phyloP scores from a whole-genome alignment of 1,140 invertebrate species.

The Eubasilissa regina region DNA sequence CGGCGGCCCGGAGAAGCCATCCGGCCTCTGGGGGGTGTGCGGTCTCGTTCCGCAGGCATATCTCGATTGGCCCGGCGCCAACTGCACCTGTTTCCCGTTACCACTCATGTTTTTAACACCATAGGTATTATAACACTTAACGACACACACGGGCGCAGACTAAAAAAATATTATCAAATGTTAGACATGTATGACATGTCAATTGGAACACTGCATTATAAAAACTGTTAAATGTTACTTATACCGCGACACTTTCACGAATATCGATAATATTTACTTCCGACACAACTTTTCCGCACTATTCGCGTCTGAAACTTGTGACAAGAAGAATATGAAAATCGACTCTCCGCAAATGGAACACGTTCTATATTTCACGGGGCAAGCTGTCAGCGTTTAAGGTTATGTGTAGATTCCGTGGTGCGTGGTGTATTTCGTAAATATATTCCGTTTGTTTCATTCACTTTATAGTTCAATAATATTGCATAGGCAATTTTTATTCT shows the following conservation, averaged over 20 bases:
- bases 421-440: slow-evolving; percentile 26
- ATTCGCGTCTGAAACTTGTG: slow-evolving; percentile 14
- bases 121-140: slow-evolving; percentile 48
- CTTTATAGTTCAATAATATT: slow-evolving; percentile 13
- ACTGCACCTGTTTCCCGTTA: slow-evolving; percentile 57
- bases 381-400: slow-evolving; percentile 54
- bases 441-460: slow-evolving; percentile 40
- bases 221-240: slow-evolving; percentile 28
- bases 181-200: slow-evolving; percentile 51
- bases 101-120: slow-evolving; percentile 56
- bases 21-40: slow-evolving; percentile 42
- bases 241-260: slow-evolving; percentile 26
- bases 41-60: slow-evolving; percentile 38
- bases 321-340: slow-evolving; percentile 39
- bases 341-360: slow-evolving; percentile 45
- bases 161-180: slow-evolving; percentile 47
- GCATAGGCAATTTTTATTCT: slow-evolving; percentile 37
- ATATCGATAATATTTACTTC: neutral
- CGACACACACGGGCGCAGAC: slow-evolving; percentile 26
- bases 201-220: slow-evolving; percentile 52
- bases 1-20: slow-evolving; percentile 43
- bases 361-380: slow-evolving; percentile 47
- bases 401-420: slow-evolving; percentile 49
- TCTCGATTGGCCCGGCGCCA: slow-evolving; percentile 47
- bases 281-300: slow-evolving; percentile 27